Base-by-base conservation (phyloP, 2,797 vertebrate genomes). In the Pterois miles region DNA sequence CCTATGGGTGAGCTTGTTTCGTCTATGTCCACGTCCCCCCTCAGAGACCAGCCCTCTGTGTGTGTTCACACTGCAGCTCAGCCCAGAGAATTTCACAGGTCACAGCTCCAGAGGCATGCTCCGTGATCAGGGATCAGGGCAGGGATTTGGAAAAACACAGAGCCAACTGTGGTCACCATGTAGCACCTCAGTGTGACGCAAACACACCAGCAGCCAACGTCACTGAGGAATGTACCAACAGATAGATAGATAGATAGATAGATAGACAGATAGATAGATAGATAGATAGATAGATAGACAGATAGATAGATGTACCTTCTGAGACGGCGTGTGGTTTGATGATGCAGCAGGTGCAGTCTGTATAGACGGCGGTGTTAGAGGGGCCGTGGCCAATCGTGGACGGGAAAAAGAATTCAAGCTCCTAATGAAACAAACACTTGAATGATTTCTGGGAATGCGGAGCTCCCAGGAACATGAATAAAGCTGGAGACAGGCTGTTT, bases 371-470 rank as follows among this genome's bases (percentile, higher is more conserved):
- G 54, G 97, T 98, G 87, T 96, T 97, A 58, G 90, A 85, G n/a
- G 96, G 97, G 8, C 97, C 92, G 0, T 86, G 91, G 59, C 96
- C 96, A 78, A 95, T 92, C 14, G 94, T 96, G 4, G 97, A 97
- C 29, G 98, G 98, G 65, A 99, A 99, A 91, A 99, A 99, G 73
- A 97, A 96, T 84, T 99, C 98, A 84, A 97, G 91, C 81, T 99
- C 97, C 98, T 99, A 87, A 86, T 29, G 78, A 84, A 78, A 74
- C 25, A 88, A 85, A 83, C 8, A 74, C 8, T 38, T 11, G 36
- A 40, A 14, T 40, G 12, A 40, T 14, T 40, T 13, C 5, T 14
- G 38, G 13, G 43, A 46, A 18, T 46, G 43, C 8, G 18, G 6
- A 46, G 43, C n/a, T n/a, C n/a, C n/a, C 43, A 7, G 43, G 43